phyloP scores from a whole-genome alignment of 2,113 vertebrate species.

The Saguinus imperator region DNA sequence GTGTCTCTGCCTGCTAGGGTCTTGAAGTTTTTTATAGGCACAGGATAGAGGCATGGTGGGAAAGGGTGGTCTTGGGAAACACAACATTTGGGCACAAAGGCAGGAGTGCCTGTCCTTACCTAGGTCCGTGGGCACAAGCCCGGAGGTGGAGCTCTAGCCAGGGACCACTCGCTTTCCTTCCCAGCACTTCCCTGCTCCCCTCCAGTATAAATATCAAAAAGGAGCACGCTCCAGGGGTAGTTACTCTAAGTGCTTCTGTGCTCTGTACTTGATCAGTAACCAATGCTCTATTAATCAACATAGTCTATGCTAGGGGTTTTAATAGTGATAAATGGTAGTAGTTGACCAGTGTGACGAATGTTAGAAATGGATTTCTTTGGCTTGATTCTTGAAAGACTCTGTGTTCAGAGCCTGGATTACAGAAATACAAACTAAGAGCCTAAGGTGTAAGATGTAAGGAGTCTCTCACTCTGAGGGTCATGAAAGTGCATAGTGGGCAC shows the following conservation, averaged over 20 bases:
- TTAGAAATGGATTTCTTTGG: background rate
- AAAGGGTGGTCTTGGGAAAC: too few relatives aligned
- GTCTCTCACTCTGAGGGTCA: background rate
- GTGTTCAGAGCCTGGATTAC: background rate
- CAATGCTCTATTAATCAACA: background rate
- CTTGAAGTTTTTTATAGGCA: too few relatives aligned
- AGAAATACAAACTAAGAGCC: background rate
- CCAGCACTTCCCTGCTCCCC: too few relatives aligned
- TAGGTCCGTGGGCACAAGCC: too few relatives aligned
- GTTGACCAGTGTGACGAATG: background rate
- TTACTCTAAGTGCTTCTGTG: background rate
- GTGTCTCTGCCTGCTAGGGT: too few relatives aligned
- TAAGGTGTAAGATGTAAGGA: background rate
- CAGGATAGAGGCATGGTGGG: too few relatives aligned
- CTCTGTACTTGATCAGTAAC: background rate
- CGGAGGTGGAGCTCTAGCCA: too few relatives aligned
- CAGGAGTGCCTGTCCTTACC: too few relatives aligned
- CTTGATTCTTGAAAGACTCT: background rate
- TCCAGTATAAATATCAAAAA: background rate
- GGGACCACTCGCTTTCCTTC: too few relatives aligned
- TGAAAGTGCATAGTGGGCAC: fast-evolving
- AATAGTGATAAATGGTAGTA: background rate
- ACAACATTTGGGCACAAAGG: too few relatives aligned
- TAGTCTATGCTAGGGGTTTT: background rate
- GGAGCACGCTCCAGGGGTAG: background rate